Percentiles rank a stretch among this genome's conserved stretches.
Evolutionary conservation across 2,113 vertebrate species (phyloP).

Genomic region (Sylvietta virens): DNA sequence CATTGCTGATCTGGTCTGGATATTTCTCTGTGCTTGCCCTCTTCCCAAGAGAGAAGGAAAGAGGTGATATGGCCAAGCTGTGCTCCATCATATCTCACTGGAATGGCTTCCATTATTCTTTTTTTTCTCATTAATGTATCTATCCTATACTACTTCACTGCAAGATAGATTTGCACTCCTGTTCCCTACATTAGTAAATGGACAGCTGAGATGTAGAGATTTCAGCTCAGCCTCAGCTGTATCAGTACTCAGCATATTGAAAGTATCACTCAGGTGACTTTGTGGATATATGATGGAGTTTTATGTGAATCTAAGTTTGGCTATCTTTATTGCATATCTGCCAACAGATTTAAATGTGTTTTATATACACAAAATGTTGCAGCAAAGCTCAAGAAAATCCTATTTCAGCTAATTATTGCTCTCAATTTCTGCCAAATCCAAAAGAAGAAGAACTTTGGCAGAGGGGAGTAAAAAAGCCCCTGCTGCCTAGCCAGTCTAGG

Average conservation of each 20-base stretch:
- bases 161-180: not conserved
- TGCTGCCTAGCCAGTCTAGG: not conserved
- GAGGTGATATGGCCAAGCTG: rapidly evolving
- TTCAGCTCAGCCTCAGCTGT: not conserved
- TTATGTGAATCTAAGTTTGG: not conserved
- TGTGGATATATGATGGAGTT: not conserved
- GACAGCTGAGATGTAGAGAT: not conserved
- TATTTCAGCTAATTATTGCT: not conserved
- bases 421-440: not conserved
- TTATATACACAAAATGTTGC: not conserved
- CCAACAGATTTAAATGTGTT: not conserved
- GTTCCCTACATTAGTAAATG: not conserved
- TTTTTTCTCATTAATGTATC: not conserved
- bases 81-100: not conserved
- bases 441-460: not conserved
- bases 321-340: not conserved
- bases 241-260: not conserved
- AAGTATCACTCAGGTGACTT: not conserved
- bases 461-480: rapidly evolving
- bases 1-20: not conserved
- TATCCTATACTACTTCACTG: not conserved
- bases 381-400: not conserved
- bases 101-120: not conserved
- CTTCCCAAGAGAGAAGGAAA: not conserved
- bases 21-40: not conserved